Percentiles rank a stretch among this genome's conserved stretches.
These are phyloP conservation scores for Diabrotica undecimpunctata DNA, from an alignment of 1,140 invertebrate genomes.

Conservation along the genomic window DNA sequence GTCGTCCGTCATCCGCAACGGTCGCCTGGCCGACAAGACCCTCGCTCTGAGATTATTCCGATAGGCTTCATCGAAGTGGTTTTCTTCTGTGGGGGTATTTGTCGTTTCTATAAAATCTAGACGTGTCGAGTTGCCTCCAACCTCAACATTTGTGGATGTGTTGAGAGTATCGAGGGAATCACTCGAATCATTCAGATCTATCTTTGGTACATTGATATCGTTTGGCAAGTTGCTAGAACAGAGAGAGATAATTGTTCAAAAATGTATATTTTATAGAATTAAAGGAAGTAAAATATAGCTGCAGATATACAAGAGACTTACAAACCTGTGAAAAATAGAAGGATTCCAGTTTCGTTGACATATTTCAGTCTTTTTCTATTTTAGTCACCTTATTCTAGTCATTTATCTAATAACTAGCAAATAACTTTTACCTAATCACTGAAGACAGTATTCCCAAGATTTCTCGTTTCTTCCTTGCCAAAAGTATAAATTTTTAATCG, in stretches of 20 bases:
- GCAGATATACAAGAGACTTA: no score
- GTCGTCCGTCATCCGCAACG: constrained; percentile 35
- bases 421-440: no score
- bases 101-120: constrained; percentile 26
- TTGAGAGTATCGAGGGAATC: constrained; percentile 30
- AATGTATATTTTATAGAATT: no score
- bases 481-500: no score
- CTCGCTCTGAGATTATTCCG: constrained; percentile 7
- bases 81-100: constrained; percentile 24
- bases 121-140: constrained; percentile 38
- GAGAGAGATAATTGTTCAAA: not conserved
- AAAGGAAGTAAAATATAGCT: no score
- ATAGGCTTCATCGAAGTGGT: constrained; percentile 25
- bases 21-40: constrained; percentile 34
- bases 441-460: no score
- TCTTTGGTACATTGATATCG: not conserved
- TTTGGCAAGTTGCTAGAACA: not conserved
- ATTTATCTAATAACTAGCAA: no score
- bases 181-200: constrained; percentile 24
- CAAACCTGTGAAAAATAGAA: no score
- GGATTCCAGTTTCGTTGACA: no score
- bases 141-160: constrained; percentile 36
- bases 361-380: no score
- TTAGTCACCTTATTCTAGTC: no score
- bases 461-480: no score